phyloP scores from a whole-genome alignment of 2,797 vertebrate genomes.

The Sebastiscus tertius region DNA sequence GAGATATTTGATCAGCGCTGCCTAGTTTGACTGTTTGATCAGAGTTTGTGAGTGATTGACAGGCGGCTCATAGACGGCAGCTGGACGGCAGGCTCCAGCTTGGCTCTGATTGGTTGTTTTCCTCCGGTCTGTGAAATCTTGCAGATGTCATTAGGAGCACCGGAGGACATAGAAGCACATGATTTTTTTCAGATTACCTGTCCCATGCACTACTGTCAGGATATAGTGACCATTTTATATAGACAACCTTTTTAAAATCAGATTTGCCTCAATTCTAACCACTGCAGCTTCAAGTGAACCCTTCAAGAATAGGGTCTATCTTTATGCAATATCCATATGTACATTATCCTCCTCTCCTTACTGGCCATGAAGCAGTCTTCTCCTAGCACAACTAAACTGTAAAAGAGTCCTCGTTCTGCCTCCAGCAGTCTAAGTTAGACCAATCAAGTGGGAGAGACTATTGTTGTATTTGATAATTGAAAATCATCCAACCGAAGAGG shows the following conservation, averaged over 20 bases:
- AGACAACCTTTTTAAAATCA: too few relatives aligned
- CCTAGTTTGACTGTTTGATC: too few relatives aligned
- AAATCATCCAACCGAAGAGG: constrained; percentile 15
- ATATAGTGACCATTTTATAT: too few relatives aligned
- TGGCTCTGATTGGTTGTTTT: neutral
- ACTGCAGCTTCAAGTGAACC: neutral
- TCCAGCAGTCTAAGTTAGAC: neutral
- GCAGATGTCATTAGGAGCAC: neutral
- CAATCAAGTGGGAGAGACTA: neutral
- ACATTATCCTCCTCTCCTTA: neutral
- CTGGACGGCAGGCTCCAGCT: neutral
- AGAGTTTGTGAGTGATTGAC: too few relatives aligned
- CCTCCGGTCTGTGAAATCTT: neutral
- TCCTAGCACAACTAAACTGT: neutral
- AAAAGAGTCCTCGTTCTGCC: neutral
- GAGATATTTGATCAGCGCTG: neutral
- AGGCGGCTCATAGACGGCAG: too few relatives aligned
- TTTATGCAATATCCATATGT: neutral
- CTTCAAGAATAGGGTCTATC: neutral
- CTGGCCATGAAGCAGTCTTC: neutral
- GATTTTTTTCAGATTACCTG: neutral
- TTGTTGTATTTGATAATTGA: constrained; percentile 30
- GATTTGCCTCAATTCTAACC: too few relatives aligned
- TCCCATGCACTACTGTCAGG: neutral
- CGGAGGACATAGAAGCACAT: neutral